These are phyloP conservation scores for Cheilosia vernalis DNA, from an alignment of 2,888 invertebrate genomes.

Conservation along the genomic window DNA sequence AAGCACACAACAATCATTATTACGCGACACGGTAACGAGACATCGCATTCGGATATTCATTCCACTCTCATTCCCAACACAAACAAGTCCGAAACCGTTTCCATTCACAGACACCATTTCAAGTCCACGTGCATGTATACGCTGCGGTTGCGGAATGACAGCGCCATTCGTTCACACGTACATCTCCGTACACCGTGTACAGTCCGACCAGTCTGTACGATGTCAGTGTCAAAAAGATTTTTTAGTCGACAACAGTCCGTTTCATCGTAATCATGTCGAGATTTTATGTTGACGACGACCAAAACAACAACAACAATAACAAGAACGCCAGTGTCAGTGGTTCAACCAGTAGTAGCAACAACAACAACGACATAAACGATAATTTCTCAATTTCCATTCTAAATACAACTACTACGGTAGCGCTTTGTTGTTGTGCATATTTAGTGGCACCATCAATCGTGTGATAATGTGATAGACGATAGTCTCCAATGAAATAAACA, in stretches of 20 bases:
- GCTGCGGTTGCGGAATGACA: slow-evolving; percentile 48
- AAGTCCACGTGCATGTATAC: background rate
- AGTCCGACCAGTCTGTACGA: slow-evolving; percentile 78
- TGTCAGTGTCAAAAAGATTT: slow-evolving; percentile 84
- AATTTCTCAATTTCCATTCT: slow-evolving; percentile 49
- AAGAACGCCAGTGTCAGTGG: slow-evolving; percentile 73
- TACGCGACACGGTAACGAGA: slow-evolving; percentile 32
- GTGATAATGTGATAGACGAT: slow-evolving; percentile 45
- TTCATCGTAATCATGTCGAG: slow-evolving; percentile 82
- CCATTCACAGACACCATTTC: background rate
- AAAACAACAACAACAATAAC: slow-evolving; percentile 64
- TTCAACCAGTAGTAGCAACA: slow-evolving; percentile 57
- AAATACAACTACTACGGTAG: slow-evolving; percentile 24
- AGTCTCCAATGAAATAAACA: slow-evolving; percentile 25
- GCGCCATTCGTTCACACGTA: slow-evolving; percentile 40
- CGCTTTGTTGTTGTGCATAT: slow-evolving; percentile 14
- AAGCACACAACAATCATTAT: slow-evolving; percentile 69
- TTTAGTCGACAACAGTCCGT: slow-evolving; percentile 83
- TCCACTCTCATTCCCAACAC: slow-evolving; percentile 31
- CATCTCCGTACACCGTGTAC: slow-evolving; percentile 42
- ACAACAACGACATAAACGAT: slow-evolving; percentile 40
- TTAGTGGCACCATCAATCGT: slow-evolving; percentile 19
- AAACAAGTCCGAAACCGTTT: background rate
- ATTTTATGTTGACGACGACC: slow-evolving; percentile 73
- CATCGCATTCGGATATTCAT: background rate